A percentile compares a stretch with the other conserved stretches of the same genome.
These are phyloP conservation scores for Parasteatoda tepidariorum DNA, from an alignment of 1,140 invertebrate genomes.

Conservation along the genomic window DNA sequence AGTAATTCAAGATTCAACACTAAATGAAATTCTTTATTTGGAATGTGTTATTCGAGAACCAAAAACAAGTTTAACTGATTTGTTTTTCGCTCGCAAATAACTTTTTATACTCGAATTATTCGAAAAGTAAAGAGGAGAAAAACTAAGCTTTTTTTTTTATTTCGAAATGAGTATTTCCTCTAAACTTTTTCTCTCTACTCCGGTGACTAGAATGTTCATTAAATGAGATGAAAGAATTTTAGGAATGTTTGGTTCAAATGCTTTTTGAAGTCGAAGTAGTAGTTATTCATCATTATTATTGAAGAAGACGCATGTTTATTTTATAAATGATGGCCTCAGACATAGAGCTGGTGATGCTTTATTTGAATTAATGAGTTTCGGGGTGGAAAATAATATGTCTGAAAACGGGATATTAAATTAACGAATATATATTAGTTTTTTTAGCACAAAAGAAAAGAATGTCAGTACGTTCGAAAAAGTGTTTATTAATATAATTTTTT, in stretches of 20 bases:
- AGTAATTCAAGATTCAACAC: not conserved
- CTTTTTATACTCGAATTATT: slow-evolving; percentile 3
- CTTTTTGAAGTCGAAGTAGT: not conserved
- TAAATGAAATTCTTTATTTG: not conserved
- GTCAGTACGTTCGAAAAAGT: too few species aligned
- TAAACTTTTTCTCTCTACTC: not conserved
- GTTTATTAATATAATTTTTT: too few species aligned
- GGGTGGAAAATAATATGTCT: not conserved
- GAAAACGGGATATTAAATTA: not conserved
- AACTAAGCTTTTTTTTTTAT: slow-evolving; percentile 1
- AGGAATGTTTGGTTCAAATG: not conserved
- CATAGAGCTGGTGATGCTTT: not conserved
- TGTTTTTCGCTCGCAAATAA: not conserved
- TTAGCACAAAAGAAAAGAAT: too few species aligned
- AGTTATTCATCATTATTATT: not conserved
- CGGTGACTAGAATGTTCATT: slow-evolving; percentile 12
- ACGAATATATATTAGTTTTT: not conserved
- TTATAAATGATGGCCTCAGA: not conserved
- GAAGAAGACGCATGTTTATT: not conserved
- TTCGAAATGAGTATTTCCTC: not conserved
- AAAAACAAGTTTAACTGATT: not conserved
- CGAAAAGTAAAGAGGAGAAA: slow-evolving; percentile 10
- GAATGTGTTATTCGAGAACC: not conserved
- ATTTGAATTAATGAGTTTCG: not conserved
- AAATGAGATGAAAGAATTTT: slow-evolving; percentile 4